phyloP scores from a whole-genome alignment of 2,888 invertebrate species.

The Agrilus cyanescens region DNA sequence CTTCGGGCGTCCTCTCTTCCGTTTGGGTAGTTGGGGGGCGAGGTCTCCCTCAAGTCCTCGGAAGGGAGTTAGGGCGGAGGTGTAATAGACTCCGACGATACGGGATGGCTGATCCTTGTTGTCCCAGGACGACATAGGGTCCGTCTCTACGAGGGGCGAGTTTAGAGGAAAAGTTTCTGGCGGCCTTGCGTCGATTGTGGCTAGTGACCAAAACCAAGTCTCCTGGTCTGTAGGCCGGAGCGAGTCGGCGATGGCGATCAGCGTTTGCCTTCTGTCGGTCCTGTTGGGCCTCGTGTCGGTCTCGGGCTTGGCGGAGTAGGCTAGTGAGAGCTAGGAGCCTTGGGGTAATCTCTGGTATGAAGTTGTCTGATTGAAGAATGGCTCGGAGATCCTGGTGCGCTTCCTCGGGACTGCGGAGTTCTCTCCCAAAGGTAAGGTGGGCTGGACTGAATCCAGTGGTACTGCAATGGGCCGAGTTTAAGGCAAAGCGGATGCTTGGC shows the following conservation, averaged over 20 bases:
- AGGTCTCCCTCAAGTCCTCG: no score
- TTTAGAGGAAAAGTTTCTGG: slow-evolving; percentile 12
- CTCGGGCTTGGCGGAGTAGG: slow-evolving; percentile 11
- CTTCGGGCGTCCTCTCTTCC: no score
- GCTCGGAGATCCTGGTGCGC: slow-evolving; percentile 16
- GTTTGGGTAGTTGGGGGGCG: no score
- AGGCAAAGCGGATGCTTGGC: slow-evolving; percentile 26
- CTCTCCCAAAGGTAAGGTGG: slow-evolving; percentile 25
- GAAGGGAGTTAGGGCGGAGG: no score
- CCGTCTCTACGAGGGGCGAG: no score
- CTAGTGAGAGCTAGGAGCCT: slow-evolving; percentile 6
- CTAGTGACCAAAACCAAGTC: slow-evolving; percentile 18
- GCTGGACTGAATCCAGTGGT: slow-evolving; percentile 24
- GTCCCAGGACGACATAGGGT: no score
- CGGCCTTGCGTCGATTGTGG: slow-evolving; percentile 17
- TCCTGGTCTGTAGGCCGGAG: slow-evolving; percentile 15
- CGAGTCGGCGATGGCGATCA: slow-evolving; percentile 13
- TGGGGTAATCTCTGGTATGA: slow-evolving; percentile 11
- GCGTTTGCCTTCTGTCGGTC: slow-evolving; percentile 13
- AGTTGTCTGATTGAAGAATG: slow-evolving; percentile 10
- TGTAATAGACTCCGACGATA: no score
- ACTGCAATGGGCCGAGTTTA: slow-evolving; percentile 24
- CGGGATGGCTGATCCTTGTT: no score
- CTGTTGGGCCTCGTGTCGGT: slow-evolving; percentile 13
- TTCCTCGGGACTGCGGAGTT: slow-evolving; percentile 23